A percentile compares a stretch with the other conserved stretches of the same genome.
These are phyloP conservation scores for Tonatia bakeri DNA, from an alignment of 2,113 vertebrate genomes.

Conservation along the genomic window DNA sequence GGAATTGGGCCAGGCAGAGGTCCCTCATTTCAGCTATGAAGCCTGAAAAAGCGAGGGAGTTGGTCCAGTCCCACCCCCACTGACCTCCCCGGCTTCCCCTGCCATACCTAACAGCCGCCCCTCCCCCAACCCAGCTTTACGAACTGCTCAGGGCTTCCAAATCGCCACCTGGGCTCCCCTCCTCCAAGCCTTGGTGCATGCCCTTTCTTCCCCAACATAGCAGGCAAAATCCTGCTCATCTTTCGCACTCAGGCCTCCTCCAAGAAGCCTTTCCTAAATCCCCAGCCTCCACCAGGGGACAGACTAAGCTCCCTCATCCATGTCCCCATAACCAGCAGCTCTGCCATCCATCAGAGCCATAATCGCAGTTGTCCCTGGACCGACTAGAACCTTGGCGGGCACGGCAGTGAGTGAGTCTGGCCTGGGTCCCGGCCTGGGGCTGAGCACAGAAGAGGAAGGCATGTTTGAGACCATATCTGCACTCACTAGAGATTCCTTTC, in stretches of 20 bases:
- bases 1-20: neutral
- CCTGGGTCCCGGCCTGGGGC: neutral
- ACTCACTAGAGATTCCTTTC: neutral
- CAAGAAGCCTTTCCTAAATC: neutral
- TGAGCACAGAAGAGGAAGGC: neutral
- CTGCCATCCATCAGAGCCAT: neutral
- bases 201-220: neutral
- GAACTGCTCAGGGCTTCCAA: slow-evolving; percentile 89
- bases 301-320: neutral
- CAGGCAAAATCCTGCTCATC: neutral
- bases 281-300: neutral
- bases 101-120: neutral
- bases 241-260: neutral
- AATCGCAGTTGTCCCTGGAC: neutral
- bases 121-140: slow-evolving; percentile 79
- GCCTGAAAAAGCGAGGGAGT: neutral
- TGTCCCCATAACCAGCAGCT: neutral
- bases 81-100: too few species aligned
- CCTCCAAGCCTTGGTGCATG: neutral
- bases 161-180: slow-evolving; percentile 76
- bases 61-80: neutral
- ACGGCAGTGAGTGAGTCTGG: neutral
- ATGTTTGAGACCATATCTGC: rapidly evolving
- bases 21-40: neutral
- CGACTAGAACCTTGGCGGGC: neutral